A percentile compares a stretch with the other conserved stretches of the same genome.
These are phyloP conservation scores for Scaptomyza cyrtandrae DNA, from an alignment of 2,888 invertebrate species.

Conservation along the genomic window DNA sequence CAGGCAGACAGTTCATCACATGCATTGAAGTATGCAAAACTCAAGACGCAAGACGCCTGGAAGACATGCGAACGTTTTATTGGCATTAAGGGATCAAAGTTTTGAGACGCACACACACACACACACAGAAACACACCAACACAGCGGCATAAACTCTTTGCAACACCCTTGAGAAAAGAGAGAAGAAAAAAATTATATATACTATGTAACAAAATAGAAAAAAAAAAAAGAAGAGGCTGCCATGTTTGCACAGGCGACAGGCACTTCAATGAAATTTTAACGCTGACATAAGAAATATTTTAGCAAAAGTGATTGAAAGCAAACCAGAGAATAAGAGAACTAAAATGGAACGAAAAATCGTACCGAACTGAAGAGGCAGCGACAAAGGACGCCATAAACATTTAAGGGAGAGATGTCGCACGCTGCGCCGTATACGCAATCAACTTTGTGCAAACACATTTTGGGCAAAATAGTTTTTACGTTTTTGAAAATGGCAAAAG, in stretches of 20 bases:
- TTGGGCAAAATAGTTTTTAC: constrained; percentile 67
- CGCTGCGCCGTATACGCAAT: constrained; percentile 74
- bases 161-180: constrained; percentile 60
- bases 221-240: constrained; percentile 13
- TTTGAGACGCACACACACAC: constrained; percentile 43
- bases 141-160: constrained; percentile 64
- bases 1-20: constrained; percentile 55
- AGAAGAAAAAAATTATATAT: background rate
- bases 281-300: constrained; percentile 78
- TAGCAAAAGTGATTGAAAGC: constrained; percentile 52
- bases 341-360: constrained; percentile 3
- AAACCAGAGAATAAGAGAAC: background rate
- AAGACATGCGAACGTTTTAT: constrained; percentile 79
- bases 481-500: constrained; percentile 59
- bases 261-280: constrained; percentile 72
- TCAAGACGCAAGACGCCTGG: constrained; percentile 63
- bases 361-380: constrained; percentile 26
- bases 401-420: constrained; percentile 51
- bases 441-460: constrained; percentile 74
- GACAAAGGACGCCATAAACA: constrained; percentile 64
- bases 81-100: constrained; percentile 79
- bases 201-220: too few relatives aligned
- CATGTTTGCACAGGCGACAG: constrained; percentile 71
- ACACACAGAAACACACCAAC: constrained; percentile 15
- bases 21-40: constrained; percentile 64